These are phyloP conservation scores for Danio choprae DNA, from an alignment of 2,797 vertebrate species.

Conservation along the genomic window DNA sequence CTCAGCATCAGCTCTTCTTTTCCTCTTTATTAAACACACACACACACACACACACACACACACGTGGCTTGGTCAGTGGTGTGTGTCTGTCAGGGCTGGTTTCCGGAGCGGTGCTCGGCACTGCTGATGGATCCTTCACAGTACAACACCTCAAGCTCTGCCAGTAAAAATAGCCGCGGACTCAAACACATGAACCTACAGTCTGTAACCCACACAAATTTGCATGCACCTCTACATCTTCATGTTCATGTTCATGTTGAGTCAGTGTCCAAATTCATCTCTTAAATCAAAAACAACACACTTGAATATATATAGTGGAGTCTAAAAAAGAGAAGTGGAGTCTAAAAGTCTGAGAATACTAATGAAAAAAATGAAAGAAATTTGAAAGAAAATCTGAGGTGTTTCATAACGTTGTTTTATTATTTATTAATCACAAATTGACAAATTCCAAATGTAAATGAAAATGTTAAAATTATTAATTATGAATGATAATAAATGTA, in stretches of 20 bases:
- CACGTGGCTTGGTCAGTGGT: constrained; percentile 55
- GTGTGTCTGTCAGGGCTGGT: constrained; percentile 63
- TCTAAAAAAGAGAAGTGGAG: not conserved
- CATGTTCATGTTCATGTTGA: constrained; percentile 9
- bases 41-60: constrained; percentile 43
- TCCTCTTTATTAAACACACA: constrained; percentile 40
- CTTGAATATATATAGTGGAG: not conserved
- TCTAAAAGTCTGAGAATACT: not conserved
- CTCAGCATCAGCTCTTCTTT: constrained; percentile 27
- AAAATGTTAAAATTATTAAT: not conserved
- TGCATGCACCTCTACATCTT: constrained; percentile 36
- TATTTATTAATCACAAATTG: not conserved
- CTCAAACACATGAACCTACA: constrained; percentile 44
- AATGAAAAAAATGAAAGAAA: not conserved
- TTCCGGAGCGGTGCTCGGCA: constrained; percentile 56
- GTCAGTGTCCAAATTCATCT: constrained; percentile 23
- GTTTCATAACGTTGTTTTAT: not conserved
- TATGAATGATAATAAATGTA: not conserved
- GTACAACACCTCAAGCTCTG: constrained; percentile 59
- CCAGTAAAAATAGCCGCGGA: constrained; percentile 51
- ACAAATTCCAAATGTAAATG: not conserved
- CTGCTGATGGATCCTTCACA: constrained; percentile 67
- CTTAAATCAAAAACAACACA: not conserved
- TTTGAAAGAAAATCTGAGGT: not conserved
- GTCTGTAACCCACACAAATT: constrained; percentile 46